Conservation (phyloP, 2,888 invertebrate genomes). For the Ischnus inquisitorius region DNA sequence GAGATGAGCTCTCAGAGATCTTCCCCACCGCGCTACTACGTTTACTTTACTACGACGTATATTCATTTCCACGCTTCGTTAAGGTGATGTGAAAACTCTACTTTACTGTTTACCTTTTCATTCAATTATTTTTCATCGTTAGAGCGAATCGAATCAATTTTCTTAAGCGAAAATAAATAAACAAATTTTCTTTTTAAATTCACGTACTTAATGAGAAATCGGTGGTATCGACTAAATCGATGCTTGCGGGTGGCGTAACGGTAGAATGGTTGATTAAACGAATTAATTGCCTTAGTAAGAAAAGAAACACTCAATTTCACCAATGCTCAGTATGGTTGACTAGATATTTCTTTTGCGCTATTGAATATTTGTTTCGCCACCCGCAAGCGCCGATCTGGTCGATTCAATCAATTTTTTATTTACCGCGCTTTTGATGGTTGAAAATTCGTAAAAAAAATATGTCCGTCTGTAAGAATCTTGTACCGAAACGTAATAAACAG, state of each 20-base stretch:
- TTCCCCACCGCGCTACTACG: conserved; percentile 48
- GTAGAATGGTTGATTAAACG: no score
- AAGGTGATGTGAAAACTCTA: conserved; percentile 39
- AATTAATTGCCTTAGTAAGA: no score
- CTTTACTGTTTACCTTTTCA: conserved; percentile 22
- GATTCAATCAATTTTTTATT: not conserved
- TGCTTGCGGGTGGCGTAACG: no score
- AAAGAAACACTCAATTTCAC: no score
- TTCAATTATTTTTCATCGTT: conserved; percentile 34
- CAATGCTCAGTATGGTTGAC: no score
- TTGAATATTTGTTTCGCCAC: no score
- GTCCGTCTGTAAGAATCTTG: not conserved
- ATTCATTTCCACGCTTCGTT: conserved; percentile 68
- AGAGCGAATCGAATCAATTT: conserved; percentile 1
- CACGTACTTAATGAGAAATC: not conserved
- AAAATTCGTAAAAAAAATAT: not conserved
- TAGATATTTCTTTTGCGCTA: no score
- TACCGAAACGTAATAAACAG: not conserved
- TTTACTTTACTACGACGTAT: conserved; percentile 51
- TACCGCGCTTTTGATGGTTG: no score
- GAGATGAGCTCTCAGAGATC: conserved; percentile 47
- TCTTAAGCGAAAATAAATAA: not conserved
- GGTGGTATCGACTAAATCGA: no score
- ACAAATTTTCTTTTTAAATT: conserved; percentile 12
- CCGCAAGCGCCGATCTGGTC: no score